These are phyloP conservation scores for Drosophila leonis DNA, from an alignment of 2,888 invertebrate genomes.

Conservation along the genomic window DNA sequence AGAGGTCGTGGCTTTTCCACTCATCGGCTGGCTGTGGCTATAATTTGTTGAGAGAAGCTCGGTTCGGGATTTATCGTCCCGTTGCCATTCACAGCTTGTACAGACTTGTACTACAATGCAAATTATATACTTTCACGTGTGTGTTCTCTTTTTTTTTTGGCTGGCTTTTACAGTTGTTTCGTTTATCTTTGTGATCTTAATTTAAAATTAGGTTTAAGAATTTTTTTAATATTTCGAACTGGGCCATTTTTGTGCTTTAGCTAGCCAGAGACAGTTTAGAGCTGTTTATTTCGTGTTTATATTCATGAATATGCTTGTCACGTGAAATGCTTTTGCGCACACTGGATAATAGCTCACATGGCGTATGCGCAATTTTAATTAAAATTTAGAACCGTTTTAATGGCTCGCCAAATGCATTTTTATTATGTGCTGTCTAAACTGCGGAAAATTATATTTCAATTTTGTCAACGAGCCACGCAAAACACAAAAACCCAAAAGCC, in stretches of 20 bases:
- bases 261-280: neutral
- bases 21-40: neutral
- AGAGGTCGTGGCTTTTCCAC: neutral
- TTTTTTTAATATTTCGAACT: neutral
- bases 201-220: neutral
- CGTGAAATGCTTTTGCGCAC: conserved; percentile 16
- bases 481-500: conserved; percentile 35
- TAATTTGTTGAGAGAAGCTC: conserved; percentile 6
- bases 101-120: conserved; percentile 23
- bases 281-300: conserved; percentile 6
- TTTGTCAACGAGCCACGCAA: conserved; percentile 51
- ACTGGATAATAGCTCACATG: conserved; percentile 19
- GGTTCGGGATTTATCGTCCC: conserved; percentile 30
- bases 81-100: conserved; percentile 37
- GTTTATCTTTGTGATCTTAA: neutral
- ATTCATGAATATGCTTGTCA: conserved; percentile 26
- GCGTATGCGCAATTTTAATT: conserved; percentile 62
- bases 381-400: conserved; percentile 42
- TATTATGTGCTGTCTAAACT: conserved; percentile 31
- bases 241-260: no score
- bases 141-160: neutral
- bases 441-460: conserved; percentile 70
- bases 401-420: conserved; percentile 30
- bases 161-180: neutral
- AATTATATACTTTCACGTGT: neutral